Conservation (phyloP, 2,113 vertebrate genomes). For the Octodon degus region DNA sequence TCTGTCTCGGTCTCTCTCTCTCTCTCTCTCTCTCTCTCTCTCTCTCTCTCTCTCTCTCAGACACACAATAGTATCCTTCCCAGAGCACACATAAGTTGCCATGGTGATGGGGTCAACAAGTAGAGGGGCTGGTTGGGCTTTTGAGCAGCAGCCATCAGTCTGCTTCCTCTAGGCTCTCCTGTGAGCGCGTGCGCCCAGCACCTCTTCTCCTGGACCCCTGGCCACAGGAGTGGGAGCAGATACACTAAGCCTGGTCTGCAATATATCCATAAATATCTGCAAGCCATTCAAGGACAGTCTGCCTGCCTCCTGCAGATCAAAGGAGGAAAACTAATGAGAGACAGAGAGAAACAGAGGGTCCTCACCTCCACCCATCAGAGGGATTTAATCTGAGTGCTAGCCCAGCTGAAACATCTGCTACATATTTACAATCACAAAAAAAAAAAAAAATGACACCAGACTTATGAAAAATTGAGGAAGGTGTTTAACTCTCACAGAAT, state of each 20-base stretch:
- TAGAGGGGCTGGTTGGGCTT: not conserved
- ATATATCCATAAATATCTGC: not conserved
- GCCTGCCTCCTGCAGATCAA: not conserved
- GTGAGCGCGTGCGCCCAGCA: not conserved
- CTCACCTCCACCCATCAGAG: not conserved
- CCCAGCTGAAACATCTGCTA: not conserved
- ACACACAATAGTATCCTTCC: not conserved
- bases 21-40: not conserved
- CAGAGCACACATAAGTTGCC: not conserved
- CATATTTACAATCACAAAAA: not conserved
- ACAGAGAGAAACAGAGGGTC: not conserved
- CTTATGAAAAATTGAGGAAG: not conserved
- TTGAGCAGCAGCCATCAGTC: not conserved
- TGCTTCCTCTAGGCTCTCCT: not conserved
- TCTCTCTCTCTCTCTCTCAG: not conserved
- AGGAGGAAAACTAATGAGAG: not conserved
- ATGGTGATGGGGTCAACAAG: not conserved
- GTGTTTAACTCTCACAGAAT: not conserved
- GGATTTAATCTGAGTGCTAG: not conserved
- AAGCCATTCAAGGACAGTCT: not conserved
- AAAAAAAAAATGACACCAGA: not conserved
- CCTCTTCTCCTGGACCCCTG: not conserved
- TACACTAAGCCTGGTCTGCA: not conserved
- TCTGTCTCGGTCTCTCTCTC: not conserved
- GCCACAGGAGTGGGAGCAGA: fast-evolving